Evolutionary conservation across 2,888 invertebrate species (phyloP).

Genomic region (Oscheius myriophilus): DNA sequence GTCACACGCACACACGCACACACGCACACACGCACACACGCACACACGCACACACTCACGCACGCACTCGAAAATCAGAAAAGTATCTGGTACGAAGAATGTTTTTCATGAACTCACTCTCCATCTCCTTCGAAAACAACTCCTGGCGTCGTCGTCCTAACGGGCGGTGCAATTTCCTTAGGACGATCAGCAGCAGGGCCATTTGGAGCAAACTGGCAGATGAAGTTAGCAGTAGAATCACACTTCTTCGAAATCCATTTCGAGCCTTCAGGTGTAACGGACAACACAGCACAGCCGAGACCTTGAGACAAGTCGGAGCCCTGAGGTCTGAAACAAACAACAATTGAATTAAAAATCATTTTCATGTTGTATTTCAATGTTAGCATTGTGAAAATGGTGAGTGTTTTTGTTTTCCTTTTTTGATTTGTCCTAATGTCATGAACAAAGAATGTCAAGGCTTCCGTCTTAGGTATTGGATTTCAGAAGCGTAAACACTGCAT

Average conservation of each 20-base stretch:
- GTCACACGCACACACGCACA: too few relatives aligned
- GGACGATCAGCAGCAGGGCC: constrained; percentile 14
- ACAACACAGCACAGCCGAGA: constrained; percentile 23
- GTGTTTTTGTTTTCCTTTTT: too few relatives aligned
- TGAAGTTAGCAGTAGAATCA: constrained; percentile 10
- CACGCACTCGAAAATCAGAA: too few relatives aligned
- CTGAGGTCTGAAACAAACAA: constrained; percentile 14
- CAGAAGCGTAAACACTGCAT: too few relatives aligned
- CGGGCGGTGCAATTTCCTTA: not conserved
- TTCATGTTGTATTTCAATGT: not conserved
- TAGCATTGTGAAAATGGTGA: too few relatives aligned
- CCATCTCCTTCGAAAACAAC: constrained; percentile 25
- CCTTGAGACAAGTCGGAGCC: constrained; percentile 12
- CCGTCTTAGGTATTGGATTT: too few relatives aligned
- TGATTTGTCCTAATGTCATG: too few relatives aligned
- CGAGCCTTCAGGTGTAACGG: not conserved
- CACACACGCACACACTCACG: too few relatives aligned
- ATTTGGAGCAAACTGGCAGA: constrained; percentile 28
- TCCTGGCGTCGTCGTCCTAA: constrained; percentile 19
- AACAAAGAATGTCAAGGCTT: too few relatives aligned
- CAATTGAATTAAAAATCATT: too few relatives aligned
- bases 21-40: too few relatives aligned
- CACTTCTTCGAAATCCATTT: constrained; percentile 18
- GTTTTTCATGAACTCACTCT: constrained; percentile 25
- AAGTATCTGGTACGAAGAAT: too few relatives aligned